Conservation (phyloP, 2,888 invertebrate species). For the Coelogynopora nodosa region DNA sequence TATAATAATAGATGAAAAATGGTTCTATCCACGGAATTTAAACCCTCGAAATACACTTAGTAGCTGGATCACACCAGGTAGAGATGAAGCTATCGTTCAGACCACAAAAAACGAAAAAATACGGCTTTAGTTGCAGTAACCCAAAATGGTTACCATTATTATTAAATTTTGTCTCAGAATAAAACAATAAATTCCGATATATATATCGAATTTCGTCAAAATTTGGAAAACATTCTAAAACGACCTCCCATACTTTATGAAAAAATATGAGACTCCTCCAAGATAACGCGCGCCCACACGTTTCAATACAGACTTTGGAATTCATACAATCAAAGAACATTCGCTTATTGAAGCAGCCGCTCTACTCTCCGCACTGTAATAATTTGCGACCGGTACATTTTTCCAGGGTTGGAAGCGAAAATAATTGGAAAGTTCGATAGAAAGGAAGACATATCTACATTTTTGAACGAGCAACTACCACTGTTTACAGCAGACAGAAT, state of each 20-base stretch:
- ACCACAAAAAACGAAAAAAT: too few relatives aligned
- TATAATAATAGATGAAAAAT: not conserved
- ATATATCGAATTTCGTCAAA: not conserved
- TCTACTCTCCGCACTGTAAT: not conserved
- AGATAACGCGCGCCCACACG: not conserved
- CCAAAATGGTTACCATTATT: not conserved
- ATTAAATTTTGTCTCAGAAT: not conserved
- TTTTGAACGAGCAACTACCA: not conserved
- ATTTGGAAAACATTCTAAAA: too few relatives aligned
- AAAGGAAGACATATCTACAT: not conserved
- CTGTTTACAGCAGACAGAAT: not conserved
- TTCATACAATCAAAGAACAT: not conserved
- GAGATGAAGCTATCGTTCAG: not conserved
- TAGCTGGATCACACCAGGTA: not conserved
- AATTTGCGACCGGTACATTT: not conserved
- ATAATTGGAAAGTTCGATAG: not conserved
- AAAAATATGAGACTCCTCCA: not conserved
- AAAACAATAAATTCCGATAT: not conserved
- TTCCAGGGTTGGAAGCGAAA: not conserved
- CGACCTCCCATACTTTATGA: too few relatives aligned
- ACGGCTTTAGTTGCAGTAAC: not conserved
- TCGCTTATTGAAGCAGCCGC: not conserved
- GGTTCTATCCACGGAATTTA: not conserved
- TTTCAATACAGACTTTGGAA: not conserved
- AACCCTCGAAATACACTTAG: not conserved